A percentile compares a stretch with the other conserved stretches of the same genome.
Conservation (phyloP, 2,113 vertebrate genomes). For the Galbula dea region DNA sequence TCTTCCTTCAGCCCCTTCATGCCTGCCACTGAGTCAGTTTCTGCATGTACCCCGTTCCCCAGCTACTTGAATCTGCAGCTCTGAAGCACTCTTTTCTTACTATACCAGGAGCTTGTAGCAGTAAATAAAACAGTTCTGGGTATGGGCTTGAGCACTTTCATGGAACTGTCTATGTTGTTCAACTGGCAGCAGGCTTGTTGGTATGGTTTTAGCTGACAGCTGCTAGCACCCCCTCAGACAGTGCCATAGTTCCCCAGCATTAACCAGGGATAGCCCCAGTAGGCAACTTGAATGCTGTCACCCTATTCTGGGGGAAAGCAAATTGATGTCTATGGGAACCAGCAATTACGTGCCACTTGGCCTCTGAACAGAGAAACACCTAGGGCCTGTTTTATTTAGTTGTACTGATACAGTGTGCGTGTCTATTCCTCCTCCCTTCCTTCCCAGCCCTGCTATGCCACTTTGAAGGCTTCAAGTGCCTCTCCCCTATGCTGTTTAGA, state of each 20-base stretch:
- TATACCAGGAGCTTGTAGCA: neutral
- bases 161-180: neutral
- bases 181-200: neutral
- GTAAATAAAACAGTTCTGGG: neutral
- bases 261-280: neutral
- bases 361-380: neutral
- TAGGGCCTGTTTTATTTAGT: neutral
- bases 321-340: neutral
- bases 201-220: neutral
- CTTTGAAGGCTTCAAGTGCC: neutral
- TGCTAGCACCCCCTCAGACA: neutral
- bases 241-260: neutral
- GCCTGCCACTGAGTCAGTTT: neutral
- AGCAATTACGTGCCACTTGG: neutral
- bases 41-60: neutral
- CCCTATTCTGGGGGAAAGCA: neutral
- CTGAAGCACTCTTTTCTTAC: neutral
- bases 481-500: neutral
- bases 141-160: fast-evolving
- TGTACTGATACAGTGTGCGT: neutral
- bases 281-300: neutral
- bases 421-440: neutral
- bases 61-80: neutral
- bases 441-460: neutral
- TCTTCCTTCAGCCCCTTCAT: neutral